Percentiles rank a stretch among this genome's conserved stretches.
phyloP scores from a whole-genome alignment of 2,888 invertebrate genomes.

The Hydraecia micacea region DNA sequence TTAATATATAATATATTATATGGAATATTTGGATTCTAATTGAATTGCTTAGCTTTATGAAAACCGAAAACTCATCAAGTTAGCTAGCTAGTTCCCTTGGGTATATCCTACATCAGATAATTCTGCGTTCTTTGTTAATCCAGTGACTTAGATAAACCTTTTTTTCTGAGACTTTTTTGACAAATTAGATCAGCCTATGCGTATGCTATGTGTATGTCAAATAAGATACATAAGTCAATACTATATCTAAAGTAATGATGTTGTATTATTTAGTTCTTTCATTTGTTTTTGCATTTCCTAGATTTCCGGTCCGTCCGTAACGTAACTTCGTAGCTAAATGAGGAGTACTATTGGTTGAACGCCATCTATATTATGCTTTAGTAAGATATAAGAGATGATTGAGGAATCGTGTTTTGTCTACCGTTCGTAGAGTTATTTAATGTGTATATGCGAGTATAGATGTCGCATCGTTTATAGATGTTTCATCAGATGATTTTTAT shows the following conservation, averaged over 20 bases:
- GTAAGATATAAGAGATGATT: no score
- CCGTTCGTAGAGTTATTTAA: not conserved
- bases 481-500: not conserved
- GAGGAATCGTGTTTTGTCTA: not conserved
- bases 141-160: not conserved
- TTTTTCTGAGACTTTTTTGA: not conserved
- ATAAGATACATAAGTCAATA: not conserved
- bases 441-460: not conserved
- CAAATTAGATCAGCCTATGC: not conserved
- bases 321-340: not conserved
- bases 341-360: not conserved
- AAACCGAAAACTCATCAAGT: not conserved
- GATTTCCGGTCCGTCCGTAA: not conserved
- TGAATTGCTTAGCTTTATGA: not conserved
- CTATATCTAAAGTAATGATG: not conserved
- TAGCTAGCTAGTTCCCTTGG: not conserved
- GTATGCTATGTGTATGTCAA: not conserved
- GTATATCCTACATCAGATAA: not conserved
- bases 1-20: no score
- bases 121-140: not conserved
- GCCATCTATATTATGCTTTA: slow-evolving; percentile 21
- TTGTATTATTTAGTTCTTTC: not conserved
- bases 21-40: not conserved
- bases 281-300: not conserved
- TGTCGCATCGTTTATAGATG: slow-evolving; percentile 4